These are phyloP conservation scores for Saimiri boliviensis DNA, from an alignment of 2,113 vertebrate genomes.

Conservation along the genomic window DNA sequence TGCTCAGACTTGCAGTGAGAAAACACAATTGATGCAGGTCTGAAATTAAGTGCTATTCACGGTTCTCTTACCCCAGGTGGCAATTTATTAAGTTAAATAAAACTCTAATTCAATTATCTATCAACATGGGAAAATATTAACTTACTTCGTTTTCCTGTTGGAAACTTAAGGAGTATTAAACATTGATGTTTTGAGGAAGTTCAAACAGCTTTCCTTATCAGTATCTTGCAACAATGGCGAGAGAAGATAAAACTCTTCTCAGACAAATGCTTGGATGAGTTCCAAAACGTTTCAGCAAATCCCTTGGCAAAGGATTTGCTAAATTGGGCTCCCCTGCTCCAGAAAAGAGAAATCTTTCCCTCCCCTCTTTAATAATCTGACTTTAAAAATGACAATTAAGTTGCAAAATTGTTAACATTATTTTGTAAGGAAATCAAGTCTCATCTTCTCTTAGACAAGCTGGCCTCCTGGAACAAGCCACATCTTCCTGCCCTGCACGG, in stretches of 20 bases:
- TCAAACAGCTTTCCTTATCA: conserved; percentile 19
- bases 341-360: not conserved
- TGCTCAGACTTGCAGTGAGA: not conserved
- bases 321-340: not conserved
- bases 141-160: conserved; percentile 47
- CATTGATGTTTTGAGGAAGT: conserved; percentile 39
- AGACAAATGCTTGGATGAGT: not conserved
- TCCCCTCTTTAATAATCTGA: not conserved
- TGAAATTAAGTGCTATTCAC: not conserved
- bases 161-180: conserved; percentile 46
- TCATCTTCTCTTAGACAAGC: not conserved
- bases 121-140: conserved; percentile 63
- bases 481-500: not conserved
- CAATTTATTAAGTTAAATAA: conserved; percentile 57
- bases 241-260: not conserved
- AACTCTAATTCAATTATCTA: conserved; percentile 61
- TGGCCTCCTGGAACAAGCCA: not conserved
- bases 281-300: not conserved
- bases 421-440: not conserved
- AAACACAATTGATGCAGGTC: not conserved
- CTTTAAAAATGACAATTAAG: not conserved
- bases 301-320: not conserved
- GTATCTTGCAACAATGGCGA: not conserved
- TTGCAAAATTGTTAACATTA: not conserved
- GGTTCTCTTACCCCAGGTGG: conserved; percentile 47